Percentiles rank a stretch among this genome's conserved stretches.
Conservation (phyloP, 2,888 invertebrate species). For the Heliconius charithonia region DNA sequence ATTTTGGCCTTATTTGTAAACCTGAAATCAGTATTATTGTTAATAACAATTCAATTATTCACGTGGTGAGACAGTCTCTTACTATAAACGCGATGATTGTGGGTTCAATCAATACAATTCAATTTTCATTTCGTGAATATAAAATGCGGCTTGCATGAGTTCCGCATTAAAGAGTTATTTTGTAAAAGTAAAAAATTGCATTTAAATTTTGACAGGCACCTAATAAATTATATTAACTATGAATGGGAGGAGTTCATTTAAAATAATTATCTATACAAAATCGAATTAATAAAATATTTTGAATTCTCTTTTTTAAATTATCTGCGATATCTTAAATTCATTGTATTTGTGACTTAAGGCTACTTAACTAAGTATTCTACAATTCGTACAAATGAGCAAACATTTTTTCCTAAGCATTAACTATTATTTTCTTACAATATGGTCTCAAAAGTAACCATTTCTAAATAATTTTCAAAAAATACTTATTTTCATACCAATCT, state of each 20-base stretch:
- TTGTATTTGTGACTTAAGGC: background rate
- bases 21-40: too few relatives aligned
- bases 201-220: background rate
- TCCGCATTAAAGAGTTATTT: background rate
- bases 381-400: slow-evolving; percentile 1
- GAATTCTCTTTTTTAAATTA: too few relatives aligned
- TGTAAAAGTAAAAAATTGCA: background rate
- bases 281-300: too few relatives aligned
- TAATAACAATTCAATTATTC: too few relatives aligned
- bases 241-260: background rate
- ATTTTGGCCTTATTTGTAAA: too few relatives aligned
- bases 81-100: too few relatives aligned
- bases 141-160: too few relatives aligned
- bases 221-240: background rate
- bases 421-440: background rate
- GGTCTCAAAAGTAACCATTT: background rate
- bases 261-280: background rate
- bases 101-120: too few relatives aligned
- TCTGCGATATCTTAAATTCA: background rate
- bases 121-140: too few relatives aligned
- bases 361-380: background rate
- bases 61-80: too few relatives aligned
- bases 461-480: background rate
- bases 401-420: background rate
- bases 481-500: too few relatives aligned